A percentile compares a stretch with the other conserved stretches of the same genome.
phyloP scores from a whole-genome alignment of 2,888 invertebrate species.

The Aricia artaxerxes region DNA sequence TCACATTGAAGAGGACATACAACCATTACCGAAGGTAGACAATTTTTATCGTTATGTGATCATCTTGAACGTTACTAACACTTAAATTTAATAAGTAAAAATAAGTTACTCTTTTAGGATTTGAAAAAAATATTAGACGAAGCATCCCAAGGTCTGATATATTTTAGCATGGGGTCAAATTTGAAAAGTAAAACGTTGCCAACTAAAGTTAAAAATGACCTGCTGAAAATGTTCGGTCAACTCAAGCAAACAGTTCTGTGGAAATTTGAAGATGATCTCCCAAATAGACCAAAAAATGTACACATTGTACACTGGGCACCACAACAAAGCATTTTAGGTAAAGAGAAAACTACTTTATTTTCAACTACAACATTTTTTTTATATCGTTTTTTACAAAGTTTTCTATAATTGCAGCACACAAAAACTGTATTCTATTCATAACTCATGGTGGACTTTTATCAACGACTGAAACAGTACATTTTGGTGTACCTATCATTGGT shows the following conservation, averaged over 20 bases:
- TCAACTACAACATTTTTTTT: background rate
- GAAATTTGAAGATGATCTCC: constrained; percentile 65
- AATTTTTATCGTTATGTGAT: background rate
- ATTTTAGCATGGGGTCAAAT: constrained; percentile 70
- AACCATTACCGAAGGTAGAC: constrained; percentile 46
- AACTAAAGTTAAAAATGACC: constrained; percentile 45
- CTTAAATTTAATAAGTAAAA: background rate
- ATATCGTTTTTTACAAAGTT: background rate
- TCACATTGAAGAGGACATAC: constrained; percentile 44
- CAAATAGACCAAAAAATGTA: constrained; percentile 60
- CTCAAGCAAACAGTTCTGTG: constrained; percentile 69
- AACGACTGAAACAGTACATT: constrained; percentile 52
- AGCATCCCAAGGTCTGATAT: constrained; percentile 63
- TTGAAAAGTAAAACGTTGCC: constrained; percentile 60
- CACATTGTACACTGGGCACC: constrained; percentile 66
- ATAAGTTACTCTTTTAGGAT: constrained; percentile 45
- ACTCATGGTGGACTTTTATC: constrained; percentile 57
- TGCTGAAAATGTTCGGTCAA: constrained; percentile 57
- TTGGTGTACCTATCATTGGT: constrained; percentile 53
- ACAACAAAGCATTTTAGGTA: constrained; percentile 55
- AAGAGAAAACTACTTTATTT: background rate
- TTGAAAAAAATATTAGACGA: constrained; percentile 58
- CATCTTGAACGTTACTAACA: background rate
- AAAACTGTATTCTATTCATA: constrained; percentile 52
- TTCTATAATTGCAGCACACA: constrained; percentile 47